A percentile compares a stretch with the other conserved stretches of the same genome.
Conservation (phyloP, 2,888 invertebrate genomes). For the Magallana nippona region DNA sequence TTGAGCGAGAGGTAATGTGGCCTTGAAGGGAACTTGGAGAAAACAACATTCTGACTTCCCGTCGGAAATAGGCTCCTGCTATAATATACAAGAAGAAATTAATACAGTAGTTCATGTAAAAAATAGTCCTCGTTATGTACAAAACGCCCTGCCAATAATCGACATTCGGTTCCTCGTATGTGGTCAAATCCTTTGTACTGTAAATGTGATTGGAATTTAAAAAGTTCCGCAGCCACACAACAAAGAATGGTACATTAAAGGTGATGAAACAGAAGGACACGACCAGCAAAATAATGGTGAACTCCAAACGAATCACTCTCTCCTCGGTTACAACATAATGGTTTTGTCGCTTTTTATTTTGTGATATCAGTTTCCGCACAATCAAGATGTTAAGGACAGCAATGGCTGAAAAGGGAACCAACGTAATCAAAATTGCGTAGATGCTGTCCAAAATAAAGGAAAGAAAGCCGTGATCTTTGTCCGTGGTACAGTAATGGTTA, state of each 20-base stretch:
- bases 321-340: slow-evolving; percentile 65
- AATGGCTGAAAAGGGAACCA: slow-evolving; percentile 71
- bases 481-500: slow-evolving; percentile 62
- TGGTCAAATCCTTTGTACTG: not conserved
- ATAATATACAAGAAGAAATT: slow-evolving; percentile 77
- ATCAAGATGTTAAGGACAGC: slow-evolving; percentile 69
- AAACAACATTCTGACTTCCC: slow-evolving; percentile 65
- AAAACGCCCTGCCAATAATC: slow-evolving; percentile 64
- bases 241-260: slow-evolving; percentile 77
- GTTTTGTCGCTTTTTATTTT: slow-evolving; percentile 57
- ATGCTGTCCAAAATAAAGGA: slow-evolving; percentile 70
- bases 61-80: slow-evolving; percentile 74
- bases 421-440: slow-evolving; percentile 68
- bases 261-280: slow-evolving; percentile 76
- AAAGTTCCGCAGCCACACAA: slow-evolving; percentile 68
- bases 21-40: slow-evolving; percentile 15
- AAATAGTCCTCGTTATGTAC: slow-evolving; percentile 70
- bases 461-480: slow-evolving; percentile 54
- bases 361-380: slow-evolving; percentile 61
- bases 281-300: slow-evolving; percentile 74
- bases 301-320: slow-evolving; percentile 72
- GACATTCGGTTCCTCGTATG: slow-evolving; percentile 35
- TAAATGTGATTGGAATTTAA: slow-evolving; percentile 45
- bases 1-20: slow-evolving; percentile 23
- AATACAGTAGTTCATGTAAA: slow-evolving; percentile 75